These are phyloP conservation scores for Parnassius mnemosyne DNA, from an alignment of 2,888 invertebrate species.

Conservation along the genomic window DNA sequence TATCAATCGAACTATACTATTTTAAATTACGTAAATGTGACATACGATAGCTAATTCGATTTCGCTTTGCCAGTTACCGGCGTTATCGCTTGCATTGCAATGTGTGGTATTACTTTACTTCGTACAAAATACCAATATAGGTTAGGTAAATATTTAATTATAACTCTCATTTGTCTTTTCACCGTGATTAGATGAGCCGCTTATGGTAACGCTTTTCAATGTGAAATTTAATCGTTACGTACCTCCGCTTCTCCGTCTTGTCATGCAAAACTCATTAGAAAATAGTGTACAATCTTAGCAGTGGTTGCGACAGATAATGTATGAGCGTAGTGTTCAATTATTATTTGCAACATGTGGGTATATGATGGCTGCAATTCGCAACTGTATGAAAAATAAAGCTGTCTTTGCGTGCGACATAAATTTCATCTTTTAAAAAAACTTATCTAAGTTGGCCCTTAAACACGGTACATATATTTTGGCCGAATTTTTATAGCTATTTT, in stretches of 20 bases:
- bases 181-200: conserved; percentile 34
- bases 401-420: no score
- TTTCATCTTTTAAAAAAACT: no score
- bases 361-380: neutral
- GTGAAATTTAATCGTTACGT: conserved; percentile 56
- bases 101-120: conserved; percentile 1
- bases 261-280: conserved; percentile 72
- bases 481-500: no score
- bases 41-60: conserved; percentile 9
- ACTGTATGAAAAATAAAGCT: neutral
- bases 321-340: conserved; percentile 29
- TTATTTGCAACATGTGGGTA: conserved; percentile 8
- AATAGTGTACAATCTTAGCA: conserved; percentile 34
- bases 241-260: conserved; percentile 47
- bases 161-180: conserved; percentile 25
- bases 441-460: no score
- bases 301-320: conserved; percentile 36
- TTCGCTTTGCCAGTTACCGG: neutral
- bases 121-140: neutral
- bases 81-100: conserved; percentile 7
- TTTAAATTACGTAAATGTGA: conserved; percentile 5
- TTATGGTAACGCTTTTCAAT: conserved; percentile 58
- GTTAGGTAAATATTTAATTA: conserved; percentile 27
- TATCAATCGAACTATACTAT: conserved; percentile 7
- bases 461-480: no score